A percentile compares a stretch with the other conserved stretches of the same genome.
Conservation (phyloP, 2,113 vertebrate species). For the Corythornis cristatus region DNA sequence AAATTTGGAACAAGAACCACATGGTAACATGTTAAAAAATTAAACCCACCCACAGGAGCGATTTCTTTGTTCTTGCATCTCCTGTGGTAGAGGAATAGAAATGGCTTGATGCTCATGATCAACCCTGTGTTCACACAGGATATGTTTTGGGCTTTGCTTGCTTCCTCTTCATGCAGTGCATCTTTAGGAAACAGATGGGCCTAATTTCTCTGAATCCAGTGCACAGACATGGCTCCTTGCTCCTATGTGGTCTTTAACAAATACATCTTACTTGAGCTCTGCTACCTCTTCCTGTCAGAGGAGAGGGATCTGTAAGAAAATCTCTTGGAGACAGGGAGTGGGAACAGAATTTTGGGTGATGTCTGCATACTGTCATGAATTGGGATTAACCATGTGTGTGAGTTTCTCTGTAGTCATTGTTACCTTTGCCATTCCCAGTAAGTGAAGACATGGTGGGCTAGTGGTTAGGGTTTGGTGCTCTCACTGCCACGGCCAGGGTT, state of each 20-base stretch:
- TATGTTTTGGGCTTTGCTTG: background rate
- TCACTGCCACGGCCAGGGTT: no score
- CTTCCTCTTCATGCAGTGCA: background rate
- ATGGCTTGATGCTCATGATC: background rate
- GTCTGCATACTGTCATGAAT: background rate
- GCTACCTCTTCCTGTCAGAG: background rate
- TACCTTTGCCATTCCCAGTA: background rate
- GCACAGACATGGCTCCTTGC: background rate
- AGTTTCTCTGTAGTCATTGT: background rate
- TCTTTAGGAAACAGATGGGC: background rate
- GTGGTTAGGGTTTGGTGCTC: no score
- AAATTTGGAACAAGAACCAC: slow-evolving; percentile 20
- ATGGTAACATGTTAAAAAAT: slow-evolving; percentile 34
- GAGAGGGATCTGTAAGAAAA: background rate
- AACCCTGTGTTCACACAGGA: background rate
- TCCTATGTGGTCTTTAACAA: background rate
- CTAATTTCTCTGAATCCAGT: background rate
- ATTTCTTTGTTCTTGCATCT: slow-evolving; percentile 13
- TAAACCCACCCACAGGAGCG: background rate
- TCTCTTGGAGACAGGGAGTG: background rate
- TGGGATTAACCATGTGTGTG: background rate
- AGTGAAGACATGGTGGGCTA: no score
- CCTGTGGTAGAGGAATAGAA: background rate
- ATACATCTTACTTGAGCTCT: background rate
- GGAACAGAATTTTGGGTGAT: background rate